Percentiles rank a stretch among this genome's conserved stretches.
Conservation (phyloP, 2,113 vertebrate genomes). For the Elgaria multicarinata region DNA sequence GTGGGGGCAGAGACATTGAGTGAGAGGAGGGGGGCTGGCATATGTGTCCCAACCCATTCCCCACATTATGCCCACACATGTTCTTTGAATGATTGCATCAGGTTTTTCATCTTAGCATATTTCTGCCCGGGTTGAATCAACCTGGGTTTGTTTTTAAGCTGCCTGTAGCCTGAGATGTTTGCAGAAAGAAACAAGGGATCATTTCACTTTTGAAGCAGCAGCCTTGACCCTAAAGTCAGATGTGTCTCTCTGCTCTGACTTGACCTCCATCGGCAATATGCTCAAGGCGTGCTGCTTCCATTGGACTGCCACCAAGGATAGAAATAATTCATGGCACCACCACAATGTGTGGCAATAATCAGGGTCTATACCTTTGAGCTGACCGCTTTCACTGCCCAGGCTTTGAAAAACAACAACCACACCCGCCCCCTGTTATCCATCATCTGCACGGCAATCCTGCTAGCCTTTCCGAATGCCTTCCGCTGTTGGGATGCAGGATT, state of each 20-base stretch:
- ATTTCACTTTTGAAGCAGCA: not conserved
- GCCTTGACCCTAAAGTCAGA: not conserved
- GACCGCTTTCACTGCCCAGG: not conserved
- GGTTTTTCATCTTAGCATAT: not conserved
- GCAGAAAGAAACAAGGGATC: not conserved
- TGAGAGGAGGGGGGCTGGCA: not conserved
- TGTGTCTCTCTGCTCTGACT: not conserved
- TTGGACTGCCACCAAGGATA: not conserved
- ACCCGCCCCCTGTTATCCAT: not conserved
- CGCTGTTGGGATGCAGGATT: not conserved
- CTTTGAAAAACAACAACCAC: not conserved
- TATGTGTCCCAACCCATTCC: not conserved
- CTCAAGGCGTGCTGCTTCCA: not conserved
- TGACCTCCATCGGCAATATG: not conserved
- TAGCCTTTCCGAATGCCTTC: slow-evolving; percentile 1
- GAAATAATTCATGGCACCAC: not conserved
- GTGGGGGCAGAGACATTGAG: not conserved
- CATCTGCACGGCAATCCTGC: slow-evolving; percentile 2
- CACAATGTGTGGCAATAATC: not conserved
- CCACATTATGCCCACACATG: not conserved
- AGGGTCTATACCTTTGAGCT: not conserved
- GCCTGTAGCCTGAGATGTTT: not conserved
- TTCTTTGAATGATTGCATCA: not conserved
- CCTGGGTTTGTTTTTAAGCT: not conserved
- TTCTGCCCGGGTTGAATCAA: not conserved